phyloP scores from a whole-genome alignment of 2,797 vertebrate species.

The Meda fulgida region DNA sequence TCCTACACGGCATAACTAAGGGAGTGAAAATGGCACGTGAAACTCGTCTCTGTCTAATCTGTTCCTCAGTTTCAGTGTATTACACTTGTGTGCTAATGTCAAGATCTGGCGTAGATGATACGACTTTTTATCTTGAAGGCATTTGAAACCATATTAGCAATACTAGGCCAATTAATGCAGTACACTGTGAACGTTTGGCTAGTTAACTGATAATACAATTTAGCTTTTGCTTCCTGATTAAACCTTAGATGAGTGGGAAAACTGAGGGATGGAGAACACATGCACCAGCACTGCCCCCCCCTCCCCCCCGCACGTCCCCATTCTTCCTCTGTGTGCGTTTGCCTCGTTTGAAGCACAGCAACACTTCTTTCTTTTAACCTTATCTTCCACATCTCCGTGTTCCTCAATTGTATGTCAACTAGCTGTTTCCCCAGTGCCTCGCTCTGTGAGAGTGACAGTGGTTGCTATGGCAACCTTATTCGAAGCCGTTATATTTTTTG shows the following conservation, averaged over 20 bases:
- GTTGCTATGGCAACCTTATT: constrained; percentile 54
- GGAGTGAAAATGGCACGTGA: neutral
- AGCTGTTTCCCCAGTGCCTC: constrained; percentile 16
- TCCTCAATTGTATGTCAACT: neutral
- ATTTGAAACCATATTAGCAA: neutral
- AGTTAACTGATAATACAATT: neutral
- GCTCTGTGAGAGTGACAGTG: constrained; percentile 23
- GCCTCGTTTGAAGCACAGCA: constrained; percentile 6
- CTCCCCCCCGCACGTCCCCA: neutral
- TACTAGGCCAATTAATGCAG: neutral
- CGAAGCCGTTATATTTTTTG: constrained; percentile 15
- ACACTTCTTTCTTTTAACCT: constrained; percentile 15
- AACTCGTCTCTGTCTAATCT: neutral
- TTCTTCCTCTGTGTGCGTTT: neutral
- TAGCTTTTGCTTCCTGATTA: neutral
- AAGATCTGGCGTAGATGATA: neutral
- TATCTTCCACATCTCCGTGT: neutral
- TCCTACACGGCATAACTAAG: neutral
- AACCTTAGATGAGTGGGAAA: neutral
- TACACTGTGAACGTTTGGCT: neutral
- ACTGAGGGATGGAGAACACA: neutral
- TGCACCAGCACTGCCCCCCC: neutral
- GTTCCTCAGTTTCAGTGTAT: neutral
- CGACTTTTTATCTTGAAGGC: neutral
- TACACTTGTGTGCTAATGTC: neutral